A percentile compares a stretch with the other conserved stretches of the same genome.
These are phyloP conservation scores for Porphyrio hochstetteri DNA, from an alignment of 2,113 vertebrate genomes.

Conservation along the genomic window DNA sequence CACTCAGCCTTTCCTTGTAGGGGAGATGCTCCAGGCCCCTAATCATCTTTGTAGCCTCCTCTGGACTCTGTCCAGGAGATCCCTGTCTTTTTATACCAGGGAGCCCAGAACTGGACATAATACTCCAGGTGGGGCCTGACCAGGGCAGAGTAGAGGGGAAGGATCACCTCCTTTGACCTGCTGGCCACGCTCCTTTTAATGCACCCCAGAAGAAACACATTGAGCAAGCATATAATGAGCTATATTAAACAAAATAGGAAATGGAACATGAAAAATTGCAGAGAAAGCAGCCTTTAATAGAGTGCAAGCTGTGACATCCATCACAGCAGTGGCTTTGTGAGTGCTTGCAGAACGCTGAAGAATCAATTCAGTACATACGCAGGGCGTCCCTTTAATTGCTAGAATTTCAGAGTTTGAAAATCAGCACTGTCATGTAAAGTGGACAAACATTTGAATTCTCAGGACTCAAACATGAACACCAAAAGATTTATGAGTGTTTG, in stretches of 20 bases:
- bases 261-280: conserved; percentile 2
- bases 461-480: neutral
- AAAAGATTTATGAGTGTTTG: neutral
- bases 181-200: too few species aligned
- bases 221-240: conserved; percentile 15
- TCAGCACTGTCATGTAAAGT: neutral
- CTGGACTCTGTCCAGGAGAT: too few species aligned
- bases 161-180: too few species aligned
- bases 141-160: too few species aligned
- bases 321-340: neutral
- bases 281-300: neutral
- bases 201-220: neutral
- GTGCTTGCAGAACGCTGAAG: neutral
- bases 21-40: too few species aligned
- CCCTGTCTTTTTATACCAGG: too few species aligned
- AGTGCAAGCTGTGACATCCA: neutral
- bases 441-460: neutral
- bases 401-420: neutral
- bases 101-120: too few species aligned
- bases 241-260: conserved; percentile 34
- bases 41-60: too few species aligned
- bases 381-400: neutral
- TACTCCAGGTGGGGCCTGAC: too few species aligned
- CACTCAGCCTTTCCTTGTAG: too few species aligned
- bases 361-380: neutral